Percentiles rank a stretch among this genome's conserved stretches.
Evolutionary conservation across 2,797 vertebrate genomes (phyloP).

Genomic region (Oreochromis grahami): DNA sequence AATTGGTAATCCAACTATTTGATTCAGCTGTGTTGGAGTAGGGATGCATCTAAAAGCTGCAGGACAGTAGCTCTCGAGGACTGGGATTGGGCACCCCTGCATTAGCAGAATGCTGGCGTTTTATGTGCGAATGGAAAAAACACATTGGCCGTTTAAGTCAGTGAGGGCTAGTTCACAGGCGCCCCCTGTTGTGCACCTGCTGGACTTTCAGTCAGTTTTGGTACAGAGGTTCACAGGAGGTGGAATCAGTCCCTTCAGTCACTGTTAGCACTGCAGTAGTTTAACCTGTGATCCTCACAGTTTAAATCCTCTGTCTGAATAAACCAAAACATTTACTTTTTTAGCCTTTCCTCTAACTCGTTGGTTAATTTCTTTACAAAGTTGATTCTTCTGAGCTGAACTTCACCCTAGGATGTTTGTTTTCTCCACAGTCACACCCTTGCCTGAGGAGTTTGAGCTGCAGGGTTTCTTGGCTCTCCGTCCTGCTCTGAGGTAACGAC

Average conservation of each 20-base stretch:
- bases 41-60: too few species aligned
- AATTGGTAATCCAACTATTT: too few species aligned
- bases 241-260: background rate
- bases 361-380: background rate
- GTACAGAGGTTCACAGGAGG: background rate
- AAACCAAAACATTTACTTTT: background rate
- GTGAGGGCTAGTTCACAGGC: background rate
- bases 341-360: background rate
- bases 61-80: too few species aligned
- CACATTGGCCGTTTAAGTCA: background rate
- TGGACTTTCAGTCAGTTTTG: background rate
- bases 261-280: background rate
- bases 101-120: background rate
- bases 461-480: conserved; percentile 96
- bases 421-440: conserved; percentile 79
- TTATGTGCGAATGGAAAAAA: background rate
- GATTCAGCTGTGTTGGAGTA: too few species aligned
- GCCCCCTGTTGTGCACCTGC: background rate
- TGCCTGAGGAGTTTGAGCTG: conserved; percentile 98
- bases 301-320: background rate
- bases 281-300: accelerated
- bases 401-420: background rate
- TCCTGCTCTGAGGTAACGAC: conserved; percentile 86
- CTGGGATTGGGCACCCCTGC: too few species aligned
- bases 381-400: background rate